Evolutionary conservation across 2,113 vertebrate genomes (phyloP), one percentile per base, ranked within the genome.

Genomic region (Myotis yumanensis): DNA sequence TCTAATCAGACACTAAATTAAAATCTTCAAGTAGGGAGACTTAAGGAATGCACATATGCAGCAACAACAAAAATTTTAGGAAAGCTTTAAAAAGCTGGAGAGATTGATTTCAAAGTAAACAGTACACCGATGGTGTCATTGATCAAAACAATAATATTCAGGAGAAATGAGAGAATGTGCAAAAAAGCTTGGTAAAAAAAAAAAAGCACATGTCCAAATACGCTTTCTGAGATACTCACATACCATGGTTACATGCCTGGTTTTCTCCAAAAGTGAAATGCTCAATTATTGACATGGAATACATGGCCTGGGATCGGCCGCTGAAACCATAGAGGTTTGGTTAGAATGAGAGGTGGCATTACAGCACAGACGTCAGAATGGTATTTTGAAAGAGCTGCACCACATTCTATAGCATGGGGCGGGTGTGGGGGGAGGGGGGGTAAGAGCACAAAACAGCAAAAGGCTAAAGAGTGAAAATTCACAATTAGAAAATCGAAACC

Each of bases 101-200:
- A 97, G 72, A 88, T 72, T 59, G 93, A 75, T 97, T 97, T 94
- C 93, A 97, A 98, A 97, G 97, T 40, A 89, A 91, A 88, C 85
- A 77, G 11, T 28, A 69, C 22, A 46, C n/a, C 3, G 11, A 91
- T 93, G 90, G 76, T 95, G 37, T 90, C 96, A 92, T 80, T 91
- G 90, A 89, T 95, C 94, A 51, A 86, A 81, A 93, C 96, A 71
- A 97, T 95, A 97, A 97, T 97, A 97, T 97, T 97, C 94, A 97
- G 90, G 96, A 97, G 92, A 96, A 98, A 96, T 97, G 94, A 97
- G 93, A 97, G 97, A 97, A 98, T 96, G 92, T 96, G 87, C 76
- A 98, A 98, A 98, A 98, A 97, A 73, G 62, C 86, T 97, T 96
- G 92, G 93, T 95, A 87, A 97, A 97, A 59, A 59, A 43, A 54